phyloP scores from a whole-genome alignment of 1,140 invertebrate genomes.

The Drosophila ficusphila region DNA sequence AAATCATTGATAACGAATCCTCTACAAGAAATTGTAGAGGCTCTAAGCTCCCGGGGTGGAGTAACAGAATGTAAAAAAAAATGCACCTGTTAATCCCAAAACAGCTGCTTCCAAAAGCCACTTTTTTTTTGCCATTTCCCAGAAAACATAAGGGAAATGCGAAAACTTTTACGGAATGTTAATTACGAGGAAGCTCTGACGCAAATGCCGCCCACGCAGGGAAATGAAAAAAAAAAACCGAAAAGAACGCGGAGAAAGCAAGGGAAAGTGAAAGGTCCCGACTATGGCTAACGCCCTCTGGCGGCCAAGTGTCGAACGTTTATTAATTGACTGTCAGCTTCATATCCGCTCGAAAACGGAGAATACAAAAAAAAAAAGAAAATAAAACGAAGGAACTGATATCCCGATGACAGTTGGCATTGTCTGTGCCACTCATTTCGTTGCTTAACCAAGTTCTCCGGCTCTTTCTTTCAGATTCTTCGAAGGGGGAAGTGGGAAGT shows the following conservation, averaged over 20 bases:
- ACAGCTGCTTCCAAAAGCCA: not conserved
- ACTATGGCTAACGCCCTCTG: conserved; percentile 47
- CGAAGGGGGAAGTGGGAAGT: too few species aligned
- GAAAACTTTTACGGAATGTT: conserved; percentile 48
- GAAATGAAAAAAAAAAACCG: not conserved
- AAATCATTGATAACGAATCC: too few species aligned
- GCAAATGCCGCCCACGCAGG: conserved; percentile 49
- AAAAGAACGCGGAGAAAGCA: not conserved
- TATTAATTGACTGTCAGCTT: conserved; percentile 69
- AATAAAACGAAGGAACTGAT: conserved; percentile 17
- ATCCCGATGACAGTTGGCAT: conserved; percentile 44
- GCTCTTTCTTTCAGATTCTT: not conserved
- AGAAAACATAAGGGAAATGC: not conserved
- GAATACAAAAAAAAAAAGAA: conserved; percentile 2
- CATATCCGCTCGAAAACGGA: conserved; percentile 38
- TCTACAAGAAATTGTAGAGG: too few species aligned
- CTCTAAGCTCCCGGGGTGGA: too few species aligned
- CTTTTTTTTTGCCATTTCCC: conserved; percentile 24
- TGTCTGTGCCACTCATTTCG: conserved; percentile 30
- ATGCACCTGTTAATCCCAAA: conserved; percentile 25
- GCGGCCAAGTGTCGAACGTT: conserved; percentile 55
- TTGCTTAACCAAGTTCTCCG: conserved; percentile 31
- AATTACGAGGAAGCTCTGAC: conserved; percentile 54
- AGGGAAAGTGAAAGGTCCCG: conserved; percentile 31
- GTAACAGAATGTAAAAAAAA: conserved; percentile 15